phyloP scores from a whole-genome alignment of 2,888 invertebrate genomes.

The Ichneumoninae sp. region DNA sequence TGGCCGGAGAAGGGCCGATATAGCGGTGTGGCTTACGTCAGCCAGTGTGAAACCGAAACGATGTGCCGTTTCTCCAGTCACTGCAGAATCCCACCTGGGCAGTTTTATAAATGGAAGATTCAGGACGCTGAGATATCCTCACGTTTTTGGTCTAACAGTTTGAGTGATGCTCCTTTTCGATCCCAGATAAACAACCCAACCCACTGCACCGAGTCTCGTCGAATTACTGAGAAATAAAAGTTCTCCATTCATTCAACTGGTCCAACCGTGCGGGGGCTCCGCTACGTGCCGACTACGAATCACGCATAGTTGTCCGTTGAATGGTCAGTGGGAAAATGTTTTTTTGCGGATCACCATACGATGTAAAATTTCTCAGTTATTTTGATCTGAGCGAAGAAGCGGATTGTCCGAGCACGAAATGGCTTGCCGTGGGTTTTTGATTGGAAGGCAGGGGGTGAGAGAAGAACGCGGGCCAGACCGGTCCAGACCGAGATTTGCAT shows the following conservation, averaged over 20 bases:
- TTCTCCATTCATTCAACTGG: neutral
- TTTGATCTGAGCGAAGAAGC: neutral
- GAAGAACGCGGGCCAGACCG: constrained; percentile 59
- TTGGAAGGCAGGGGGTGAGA: constrained; percentile 34
- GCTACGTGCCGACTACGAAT: neutral
- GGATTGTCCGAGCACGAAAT: neutral
- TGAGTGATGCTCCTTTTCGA: too few relatives aligned
- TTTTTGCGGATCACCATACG: neutral
- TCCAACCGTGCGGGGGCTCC: neutral
- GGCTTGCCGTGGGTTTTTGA: constrained; percentile 68
- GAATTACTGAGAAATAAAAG: neutral
- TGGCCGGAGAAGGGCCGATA: too few relatives aligned
- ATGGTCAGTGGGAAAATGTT: neutral
- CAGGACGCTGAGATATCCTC: too few relatives aligned
- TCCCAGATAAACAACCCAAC: neutral
- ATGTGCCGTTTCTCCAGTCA: too few relatives aligned
- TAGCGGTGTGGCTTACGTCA: too few relatives aligned
- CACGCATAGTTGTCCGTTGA: neutral
- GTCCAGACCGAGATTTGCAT: constrained; percentile 76
- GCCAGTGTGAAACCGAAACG: too few relatives aligned
- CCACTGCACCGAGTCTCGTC: too few relatives aligned
- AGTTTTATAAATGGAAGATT: too few relatives aligned
- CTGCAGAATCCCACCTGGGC: too few relatives aligned
- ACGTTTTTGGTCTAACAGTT: too few relatives aligned
- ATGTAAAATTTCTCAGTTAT: constrained; percentile 57